Evolutionary conservation across 2,113 vertebrate species (phyloP).

Genomic region (Cynopterus brachyotis): DNA sequence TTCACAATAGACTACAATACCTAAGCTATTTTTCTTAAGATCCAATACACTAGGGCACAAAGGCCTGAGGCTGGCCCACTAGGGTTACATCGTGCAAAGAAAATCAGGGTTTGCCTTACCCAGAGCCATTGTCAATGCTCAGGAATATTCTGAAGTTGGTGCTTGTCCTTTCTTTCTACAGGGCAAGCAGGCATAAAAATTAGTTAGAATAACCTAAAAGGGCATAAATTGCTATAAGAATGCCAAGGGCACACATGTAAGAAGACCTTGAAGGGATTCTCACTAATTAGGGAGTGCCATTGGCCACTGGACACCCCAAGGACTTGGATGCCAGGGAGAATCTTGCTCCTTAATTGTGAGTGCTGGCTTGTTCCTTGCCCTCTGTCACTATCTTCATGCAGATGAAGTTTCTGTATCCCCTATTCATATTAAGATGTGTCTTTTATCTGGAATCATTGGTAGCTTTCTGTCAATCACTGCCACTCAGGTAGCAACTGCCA

Average conservation of each 20-base stretch:
- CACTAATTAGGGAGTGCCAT: neutral
- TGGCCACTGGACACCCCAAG: neutral
- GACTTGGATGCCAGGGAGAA: neutral
- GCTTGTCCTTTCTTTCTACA: neutral
- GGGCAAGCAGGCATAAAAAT: neutral
- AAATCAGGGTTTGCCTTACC: neutral
- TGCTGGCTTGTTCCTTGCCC: neutral
- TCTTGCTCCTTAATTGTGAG: neutral
- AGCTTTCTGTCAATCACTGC: constrained; percentile 19
- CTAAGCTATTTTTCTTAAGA: neutral
- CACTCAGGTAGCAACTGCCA: neutral
- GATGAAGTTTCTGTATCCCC: neutral
- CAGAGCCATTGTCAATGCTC: neutral
- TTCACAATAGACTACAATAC: neutral
- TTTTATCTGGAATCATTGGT: neutral
- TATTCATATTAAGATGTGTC: neutral
- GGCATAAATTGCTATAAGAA: neutral
- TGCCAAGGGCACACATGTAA: neutral
- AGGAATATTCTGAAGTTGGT: neutral
- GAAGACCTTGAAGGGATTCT: neutral
- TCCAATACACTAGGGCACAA: neutral
- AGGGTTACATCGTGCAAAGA: neutral
- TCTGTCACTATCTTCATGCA: neutral
- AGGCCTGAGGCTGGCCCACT: neutral
- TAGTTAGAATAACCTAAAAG: neutral